A percentile compares a stretch with the other conserved stretches of the same genome.
These are phyloP conservation scores for Anarhynchus alexandrinus DNA, from an alignment of 2,113 vertebrate genomes.

Conservation along the genomic window DNA sequence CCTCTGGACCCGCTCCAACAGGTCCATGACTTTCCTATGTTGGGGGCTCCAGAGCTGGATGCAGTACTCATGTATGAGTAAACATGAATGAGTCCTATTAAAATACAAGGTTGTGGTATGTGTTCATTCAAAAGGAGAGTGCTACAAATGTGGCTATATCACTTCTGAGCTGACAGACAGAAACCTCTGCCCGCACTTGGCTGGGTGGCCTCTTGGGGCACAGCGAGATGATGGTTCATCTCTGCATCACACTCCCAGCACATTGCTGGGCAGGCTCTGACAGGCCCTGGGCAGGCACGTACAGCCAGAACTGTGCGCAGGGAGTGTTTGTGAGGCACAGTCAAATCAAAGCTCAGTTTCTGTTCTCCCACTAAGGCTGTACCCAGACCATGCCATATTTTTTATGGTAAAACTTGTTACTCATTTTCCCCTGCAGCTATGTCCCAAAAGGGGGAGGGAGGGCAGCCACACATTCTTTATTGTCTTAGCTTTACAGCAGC, in stretches of 20 bases:
- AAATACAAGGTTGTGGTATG: not conserved
- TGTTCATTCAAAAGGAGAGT: not conserved
- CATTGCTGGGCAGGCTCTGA: not conserved
- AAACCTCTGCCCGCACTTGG: fast-evolving
- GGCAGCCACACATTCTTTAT: not conserved
- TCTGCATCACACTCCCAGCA: not conserved
- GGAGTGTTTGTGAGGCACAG: not conserved
- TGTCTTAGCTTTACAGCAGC: not conserved
- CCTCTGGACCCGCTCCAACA: no score
- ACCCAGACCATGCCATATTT: not conserved
- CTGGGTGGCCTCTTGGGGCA: not conserved
- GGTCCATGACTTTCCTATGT: no score
- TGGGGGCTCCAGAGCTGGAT: no score
- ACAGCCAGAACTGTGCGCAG: not conserved
- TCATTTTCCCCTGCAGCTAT: not conserved
- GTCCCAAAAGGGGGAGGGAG: not conserved
- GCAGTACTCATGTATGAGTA: not conserved
- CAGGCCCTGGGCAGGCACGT: not conserved
- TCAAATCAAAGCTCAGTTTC: not conserved
- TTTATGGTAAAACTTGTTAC: not conserved
- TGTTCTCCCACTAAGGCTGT: not conserved
- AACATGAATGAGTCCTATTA: not conserved
- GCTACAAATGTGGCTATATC: fast-evolving
- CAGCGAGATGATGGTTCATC: not conserved
- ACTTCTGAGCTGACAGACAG: not conserved